These are phyloP conservation scores for Lindbergichthys nudifrons DNA, from an alignment of 2,797 vertebrate species.

Conservation along the genomic window DNA sequence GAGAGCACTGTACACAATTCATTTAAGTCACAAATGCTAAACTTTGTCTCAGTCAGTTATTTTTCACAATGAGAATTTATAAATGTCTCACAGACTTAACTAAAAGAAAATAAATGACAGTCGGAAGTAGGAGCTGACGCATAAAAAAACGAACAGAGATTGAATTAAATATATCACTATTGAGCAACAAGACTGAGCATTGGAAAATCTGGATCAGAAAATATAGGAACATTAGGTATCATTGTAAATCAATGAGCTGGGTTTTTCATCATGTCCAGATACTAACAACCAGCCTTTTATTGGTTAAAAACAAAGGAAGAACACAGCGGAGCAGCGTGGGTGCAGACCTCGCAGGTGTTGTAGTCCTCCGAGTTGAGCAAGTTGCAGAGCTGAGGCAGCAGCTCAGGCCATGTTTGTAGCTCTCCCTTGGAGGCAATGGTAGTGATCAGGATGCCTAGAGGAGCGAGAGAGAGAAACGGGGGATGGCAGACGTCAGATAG, in stretches of 20 bases:
- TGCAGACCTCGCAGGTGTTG: conserved; percentile 93
- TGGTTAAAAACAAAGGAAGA: neutral
- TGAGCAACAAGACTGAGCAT: neutral
- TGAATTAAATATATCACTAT: neutral
- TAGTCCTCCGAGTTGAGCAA: conserved; percentile 95
- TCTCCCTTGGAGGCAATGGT: conserved; percentile 96
- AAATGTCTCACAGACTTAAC: neutral
- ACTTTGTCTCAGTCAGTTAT: neutral
- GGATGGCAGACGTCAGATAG: neutral
- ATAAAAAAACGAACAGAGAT: neutral
- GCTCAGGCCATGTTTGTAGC: conserved; percentile 95
- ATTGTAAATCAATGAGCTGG: conserved; percentile 73
- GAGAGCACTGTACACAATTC: conserved; percentile 7
- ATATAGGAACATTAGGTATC: conserved; percentile 72
- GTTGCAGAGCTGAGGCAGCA: conserved; percentile 95
- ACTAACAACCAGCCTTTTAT: neutral
- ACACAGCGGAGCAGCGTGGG: neutral
- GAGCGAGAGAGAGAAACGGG: neutral
- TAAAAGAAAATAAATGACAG: neutral
- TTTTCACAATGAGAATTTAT: neutral
- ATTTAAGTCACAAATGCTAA: neutral
- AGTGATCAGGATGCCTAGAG: conserved; percentile 92
- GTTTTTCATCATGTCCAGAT: conserved; percentile 76
- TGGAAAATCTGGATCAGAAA: conserved; percentile 67
- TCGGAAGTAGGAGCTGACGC: neutral